A percentile compares a stretch with the other conserved stretches of the same genome.
Conservation (phyloP, 2,797 vertebrate genomes). For the Cyprinodon diabolis region DNA sequence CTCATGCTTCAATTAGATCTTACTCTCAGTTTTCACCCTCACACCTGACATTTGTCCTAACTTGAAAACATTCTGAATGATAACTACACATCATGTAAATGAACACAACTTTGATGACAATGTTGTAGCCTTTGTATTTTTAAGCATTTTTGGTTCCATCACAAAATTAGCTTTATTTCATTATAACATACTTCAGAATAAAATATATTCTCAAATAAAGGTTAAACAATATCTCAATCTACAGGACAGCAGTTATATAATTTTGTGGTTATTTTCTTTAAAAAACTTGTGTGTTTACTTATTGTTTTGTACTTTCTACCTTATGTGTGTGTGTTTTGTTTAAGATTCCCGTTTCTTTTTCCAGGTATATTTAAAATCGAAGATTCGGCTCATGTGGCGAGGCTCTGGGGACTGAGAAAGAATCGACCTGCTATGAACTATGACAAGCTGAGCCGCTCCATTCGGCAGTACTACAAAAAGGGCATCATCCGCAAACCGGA, state of each 20-base stretch:
- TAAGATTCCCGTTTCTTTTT: constrained; percentile 1
- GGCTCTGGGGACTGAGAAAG: constrained; percentile 96
- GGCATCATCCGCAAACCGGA: constrained; percentile 98
- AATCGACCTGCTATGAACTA: constrained; percentile 99
- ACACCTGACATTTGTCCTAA: too few species aligned
- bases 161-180: neutral
- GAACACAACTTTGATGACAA: neutral
- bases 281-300: neutral
- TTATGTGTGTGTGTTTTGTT: neutral
- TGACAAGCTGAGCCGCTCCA: constrained; percentile 98
- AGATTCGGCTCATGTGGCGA: constrained; percentile 96
- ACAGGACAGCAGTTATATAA: neutral
- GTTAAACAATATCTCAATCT: neutral
- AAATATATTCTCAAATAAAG: neutral
- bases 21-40: neutral
- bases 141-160: neutral
- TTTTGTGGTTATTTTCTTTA: neutral
- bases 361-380: constrained; percentile 98
- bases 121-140: neutral
- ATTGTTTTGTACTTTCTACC: neutral
- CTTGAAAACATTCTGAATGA: too few species aligned
- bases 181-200: neutral
- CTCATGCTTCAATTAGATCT: neutral
- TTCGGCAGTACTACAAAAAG: constrained; percentile 99
- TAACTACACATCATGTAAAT: too few species aligned